Conservation (phyloP, 2,888 invertebrate genomes). For the Prosapia bicincta region DNA sequence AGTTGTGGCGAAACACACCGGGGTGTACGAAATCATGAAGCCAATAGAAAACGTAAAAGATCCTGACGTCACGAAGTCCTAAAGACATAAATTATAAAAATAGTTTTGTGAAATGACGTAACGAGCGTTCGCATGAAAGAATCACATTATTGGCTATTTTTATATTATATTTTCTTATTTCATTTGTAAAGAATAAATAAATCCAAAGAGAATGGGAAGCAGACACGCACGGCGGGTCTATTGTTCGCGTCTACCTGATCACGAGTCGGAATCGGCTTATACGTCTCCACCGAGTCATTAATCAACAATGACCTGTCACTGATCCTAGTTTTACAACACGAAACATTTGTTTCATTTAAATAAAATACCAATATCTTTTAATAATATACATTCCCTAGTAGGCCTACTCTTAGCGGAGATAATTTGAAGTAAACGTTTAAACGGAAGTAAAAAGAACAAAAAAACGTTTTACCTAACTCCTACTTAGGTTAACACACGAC, state of each 20-base stretch:
- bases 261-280: neutral
- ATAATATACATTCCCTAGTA: no score
- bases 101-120: slow-evolving; percentile 17
- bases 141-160: slow-evolving; percentile 20
- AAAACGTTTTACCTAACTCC: no score
- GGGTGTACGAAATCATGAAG: no score
- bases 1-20: no score
- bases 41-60: neutral
- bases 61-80: neutral
- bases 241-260: neutral
- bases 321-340: neutral
- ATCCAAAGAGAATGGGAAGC: slow-evolving; percentile 19
- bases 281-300: neutral
- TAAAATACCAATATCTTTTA: no score
- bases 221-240: slow-evolving; percentile 16
- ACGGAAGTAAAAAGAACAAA: no score
- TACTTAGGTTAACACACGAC: no score
- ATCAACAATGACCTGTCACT: neutral
- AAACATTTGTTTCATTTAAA: neutral
- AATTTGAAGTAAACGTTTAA: no score
- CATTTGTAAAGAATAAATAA: slow-evolving; percentile 27
- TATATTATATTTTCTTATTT: slow-evolving; percentile 12
- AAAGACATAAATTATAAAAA: neutral
- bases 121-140: slow-evolving; percentile 12
- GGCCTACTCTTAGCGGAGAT: no score